Evolutionary conservation across 2,888 invertebrate genomes (phyloP).

Genomic region (Crepidodera aurea): DNA sequence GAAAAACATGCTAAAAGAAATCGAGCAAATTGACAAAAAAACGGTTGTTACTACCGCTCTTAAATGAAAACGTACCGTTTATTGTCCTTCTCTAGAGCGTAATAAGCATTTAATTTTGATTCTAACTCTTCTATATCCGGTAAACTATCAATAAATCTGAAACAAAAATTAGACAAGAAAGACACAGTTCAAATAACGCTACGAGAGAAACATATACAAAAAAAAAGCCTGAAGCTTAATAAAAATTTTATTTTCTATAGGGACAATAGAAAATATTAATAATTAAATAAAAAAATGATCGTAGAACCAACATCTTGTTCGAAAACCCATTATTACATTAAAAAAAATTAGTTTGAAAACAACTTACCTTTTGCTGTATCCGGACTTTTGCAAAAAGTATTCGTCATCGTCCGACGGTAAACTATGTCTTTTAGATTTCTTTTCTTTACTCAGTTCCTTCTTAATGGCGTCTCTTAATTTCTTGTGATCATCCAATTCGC

Average conservation of each 20-base stretch:
- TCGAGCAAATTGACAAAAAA: background rate
- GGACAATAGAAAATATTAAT: too few relatives aligned
- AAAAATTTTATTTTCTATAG: too few relatives aligned
- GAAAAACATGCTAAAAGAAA: background rate
- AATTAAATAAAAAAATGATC: too few relatives aligned
- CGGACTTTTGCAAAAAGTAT: constrained; percentile 61
- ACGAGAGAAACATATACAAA: background rate
- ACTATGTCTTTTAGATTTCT: constrained; percentile 57
- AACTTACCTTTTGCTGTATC: constrained; percentile 59
- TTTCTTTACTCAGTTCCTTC: constrained; percentile 63
- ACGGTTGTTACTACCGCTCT: background rate
- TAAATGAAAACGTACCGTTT: constrained; percentile 62
- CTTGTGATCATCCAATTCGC: constrained; percentile 71
- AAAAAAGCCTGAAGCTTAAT: too few relatives aligned
- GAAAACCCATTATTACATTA: too few relatives aligned
- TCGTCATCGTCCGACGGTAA: constrained; percentile 61
- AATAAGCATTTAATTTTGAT: constrained; percentile 80
- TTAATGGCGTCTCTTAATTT: constrained; percentile 74
- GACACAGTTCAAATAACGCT: background rate
- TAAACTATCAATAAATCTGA: constrained; percentile 71
- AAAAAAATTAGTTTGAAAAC: too few relatives aligned
- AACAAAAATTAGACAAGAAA: constrained; percentile 41
- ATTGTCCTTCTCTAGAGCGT: constrained; percentile 76
- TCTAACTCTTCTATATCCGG: constrained; percentile 80
- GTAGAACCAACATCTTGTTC: too few relatives aligned